Evolutionary conservation across 2,113 vertebrate genomes (phyloP), one percentile per base, ranked within the genome.

Genomic region (Xerus inauris): DNA sequence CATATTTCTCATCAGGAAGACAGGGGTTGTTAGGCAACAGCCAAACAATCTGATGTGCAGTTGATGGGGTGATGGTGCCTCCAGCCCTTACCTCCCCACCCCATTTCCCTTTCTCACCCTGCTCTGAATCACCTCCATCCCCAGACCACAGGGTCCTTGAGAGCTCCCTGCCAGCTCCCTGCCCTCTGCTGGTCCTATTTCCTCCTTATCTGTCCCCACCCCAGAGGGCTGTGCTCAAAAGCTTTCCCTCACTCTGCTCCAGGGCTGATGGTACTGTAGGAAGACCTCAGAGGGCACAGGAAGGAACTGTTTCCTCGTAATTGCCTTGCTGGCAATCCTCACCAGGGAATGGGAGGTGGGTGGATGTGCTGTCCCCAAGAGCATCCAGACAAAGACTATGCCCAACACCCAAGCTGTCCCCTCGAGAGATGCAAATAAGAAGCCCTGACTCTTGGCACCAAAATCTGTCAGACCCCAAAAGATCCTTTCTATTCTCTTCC

Each of bases 1-100:
- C 12, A 0, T 3, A 3, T 0, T 5, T 22, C 40, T 49, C 11
- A 11, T 45, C 40, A 32, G 20, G 91, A 62, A 45, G 26, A 57
- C 38, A 35, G 40, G 49, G 24, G 54, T 28, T n/a, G 42, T 87
- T 7, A 32, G 88, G 81, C 71, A 38, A n/a, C 32, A 57, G 65
- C 40, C 64, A 65, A 40, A 54, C 54, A 12, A 8, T 51, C 26
- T 30, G 9, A 17, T 54, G 49, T 77, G 11, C 59, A 2, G 1
- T 2, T 10, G 20, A 1, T 20, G 30, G 59, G 59, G 51, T 7
- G 9, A 45, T 26, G 62, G 40, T 19, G 28, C 35, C 62, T 42
- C 59, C 35, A 40, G 32, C 2, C 35, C 26, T 86, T 35, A 42
- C 14, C 6, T 65, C 79, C 38, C 59, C 47, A 47, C 8, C 49